Percentiles rank a stretch among this genome's conserved stretches.
phyloP scores from a whole-genome alignment of 2,113 vertebrate genomes.

The Fulmarus glacialis region DNA sequence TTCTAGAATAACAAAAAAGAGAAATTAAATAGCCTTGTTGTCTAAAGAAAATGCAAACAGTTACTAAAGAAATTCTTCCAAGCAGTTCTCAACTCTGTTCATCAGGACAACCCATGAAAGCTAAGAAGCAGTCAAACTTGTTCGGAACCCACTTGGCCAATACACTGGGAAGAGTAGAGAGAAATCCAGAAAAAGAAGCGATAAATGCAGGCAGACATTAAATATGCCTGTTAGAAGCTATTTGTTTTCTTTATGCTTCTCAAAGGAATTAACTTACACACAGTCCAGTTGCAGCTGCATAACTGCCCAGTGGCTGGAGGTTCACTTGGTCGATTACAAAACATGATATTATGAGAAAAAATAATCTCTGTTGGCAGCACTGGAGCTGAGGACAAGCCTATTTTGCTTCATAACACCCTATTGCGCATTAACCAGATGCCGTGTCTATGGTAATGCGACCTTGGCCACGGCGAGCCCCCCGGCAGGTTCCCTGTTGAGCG shows the following conservation, averaged over 20 bases:
- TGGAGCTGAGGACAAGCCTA: neutral
- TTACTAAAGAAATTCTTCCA: neutral
- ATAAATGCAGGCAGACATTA: neutral
- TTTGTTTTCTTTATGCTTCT: neutral
- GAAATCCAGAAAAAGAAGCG: neutral
- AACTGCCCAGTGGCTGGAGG: neutral
- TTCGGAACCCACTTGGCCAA: neutral
- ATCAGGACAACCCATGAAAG: neutral
- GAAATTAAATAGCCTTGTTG: neutral
- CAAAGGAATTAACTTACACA: neutral
- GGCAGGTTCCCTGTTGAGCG: rapidly evolving
- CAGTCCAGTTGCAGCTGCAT: neutral
- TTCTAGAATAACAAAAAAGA: neutral
- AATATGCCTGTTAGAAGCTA: neutral
- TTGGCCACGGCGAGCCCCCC: rapidly evolving
- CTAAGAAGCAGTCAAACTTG: neutral
- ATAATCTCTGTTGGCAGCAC: conserved; percentile 18
- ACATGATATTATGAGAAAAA: neutral
- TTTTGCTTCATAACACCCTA: neutral
- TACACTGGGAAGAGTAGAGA: neutral
- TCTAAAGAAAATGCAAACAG: neutral
- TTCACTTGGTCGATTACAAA: neutral
- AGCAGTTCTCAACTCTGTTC: neutral
- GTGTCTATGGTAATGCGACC: rapidly evolving
- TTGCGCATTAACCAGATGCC: neutral